Conservation (phyloP, 1,140 invertebrate genomes). For the Drosophila eugracilis region DNA sequence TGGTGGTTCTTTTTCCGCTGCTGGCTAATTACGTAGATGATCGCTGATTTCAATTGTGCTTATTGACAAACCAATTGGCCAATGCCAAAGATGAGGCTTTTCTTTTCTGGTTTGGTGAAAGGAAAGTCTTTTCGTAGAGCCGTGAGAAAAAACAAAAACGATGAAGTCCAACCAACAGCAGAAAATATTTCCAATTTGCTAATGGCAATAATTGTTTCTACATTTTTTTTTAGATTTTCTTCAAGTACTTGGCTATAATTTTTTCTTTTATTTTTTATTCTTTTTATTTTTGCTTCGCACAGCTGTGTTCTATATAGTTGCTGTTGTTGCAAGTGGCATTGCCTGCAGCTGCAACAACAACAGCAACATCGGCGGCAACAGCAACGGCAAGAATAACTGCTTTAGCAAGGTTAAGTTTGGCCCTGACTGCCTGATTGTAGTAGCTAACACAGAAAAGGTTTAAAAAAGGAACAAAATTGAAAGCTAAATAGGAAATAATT, state of each 20-base stretch:
- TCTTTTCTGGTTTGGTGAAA: conserved; percentile 61
- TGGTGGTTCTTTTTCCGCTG: conserved; percentile 50
- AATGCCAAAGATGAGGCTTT: conserved; percentile 9
- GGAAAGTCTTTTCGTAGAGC: conserved; percentile 55
- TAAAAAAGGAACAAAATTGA: too few relatives aligned
- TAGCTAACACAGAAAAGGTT: conserved; percentile 19
- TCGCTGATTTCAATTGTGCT: conserved; percentile 72
- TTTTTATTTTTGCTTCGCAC: conserved; percentile 22
- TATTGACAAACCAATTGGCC: conserved; percentile 77
- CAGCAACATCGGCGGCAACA: conserved; percentile 32
- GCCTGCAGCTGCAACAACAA: conserved; percentile 70
- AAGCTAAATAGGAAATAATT: too few relatives aligned
- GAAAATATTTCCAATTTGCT: conserved; percentile 66
- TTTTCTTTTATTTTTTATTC: conserved; percentile 23
- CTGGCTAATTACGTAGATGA: conserved; percentile 73
- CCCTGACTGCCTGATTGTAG: conserved; percentile 61
- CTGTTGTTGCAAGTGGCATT: conserved; percentile 60
- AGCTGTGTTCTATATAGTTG: conserved; percentile 76
- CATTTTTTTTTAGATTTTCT: conserved; percentile 7
- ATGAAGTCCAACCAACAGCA: conserved; percentile 38
- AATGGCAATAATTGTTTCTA: conserved; percentile 77
- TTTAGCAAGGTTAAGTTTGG: conserved; percentile 60
- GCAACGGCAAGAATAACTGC: conserved; percentile 53
- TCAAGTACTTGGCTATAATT: conserved; percentile 44
- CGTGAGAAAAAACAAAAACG: conserved; percentile 73